Evolutionary conservation across 2,888 invertebrate genomes (phyloP), one percentile per base, ranked within the genome.

Genomic region (Acleris cristana): DNA sequence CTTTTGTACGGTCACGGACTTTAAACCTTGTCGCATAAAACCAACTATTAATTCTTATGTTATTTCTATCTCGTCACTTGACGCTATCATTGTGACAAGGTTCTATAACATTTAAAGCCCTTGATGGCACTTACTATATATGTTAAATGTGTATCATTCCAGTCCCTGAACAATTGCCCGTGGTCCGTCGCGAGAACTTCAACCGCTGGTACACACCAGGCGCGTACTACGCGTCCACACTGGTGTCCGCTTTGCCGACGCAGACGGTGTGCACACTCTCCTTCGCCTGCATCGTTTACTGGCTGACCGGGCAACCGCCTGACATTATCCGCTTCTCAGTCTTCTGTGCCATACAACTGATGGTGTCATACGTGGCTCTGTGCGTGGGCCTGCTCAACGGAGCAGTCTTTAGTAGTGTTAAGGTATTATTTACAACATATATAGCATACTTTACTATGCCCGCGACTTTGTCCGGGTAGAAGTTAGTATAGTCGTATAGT

Each of bases 121-220:
- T 23, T 23, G 23, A 23, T 23, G 21, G 23, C 26, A 6, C 7
- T 7, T 26, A 26, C 7, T 23, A 1, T 2, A 21, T 21, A 26
- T 26, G 26, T 26, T 7, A 26, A 34, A 30, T n/a, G 7, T 18
- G 2, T 59, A 2, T 79, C 74, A 60, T 83, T 86, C 63, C 88
- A 98, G 98, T 97, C 94, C 97, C 98, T 44, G 89, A 95, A 79
- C 97, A 98, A 89, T 94, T 97, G 86, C 95, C 96, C 18, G 95
- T 97, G 65, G 95, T 97, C 63, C 94, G 95, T 3, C 91, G 97
- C 58, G 98, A 98, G 82, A 96, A 97, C 81, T 96, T 97, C 77
- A 98, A 98, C 88, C 95, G 97, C 67, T 98, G 98, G 98, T 98
- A 98, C 87, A 96, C 96, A 21, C 89, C 97, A 2, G 95, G 96